Evolutionary conservation across 2,113 vertebrate genomes (phyloP), one percentile per base, ranked within the genome.

Genomic region (Strigops habroptila): DNA sequence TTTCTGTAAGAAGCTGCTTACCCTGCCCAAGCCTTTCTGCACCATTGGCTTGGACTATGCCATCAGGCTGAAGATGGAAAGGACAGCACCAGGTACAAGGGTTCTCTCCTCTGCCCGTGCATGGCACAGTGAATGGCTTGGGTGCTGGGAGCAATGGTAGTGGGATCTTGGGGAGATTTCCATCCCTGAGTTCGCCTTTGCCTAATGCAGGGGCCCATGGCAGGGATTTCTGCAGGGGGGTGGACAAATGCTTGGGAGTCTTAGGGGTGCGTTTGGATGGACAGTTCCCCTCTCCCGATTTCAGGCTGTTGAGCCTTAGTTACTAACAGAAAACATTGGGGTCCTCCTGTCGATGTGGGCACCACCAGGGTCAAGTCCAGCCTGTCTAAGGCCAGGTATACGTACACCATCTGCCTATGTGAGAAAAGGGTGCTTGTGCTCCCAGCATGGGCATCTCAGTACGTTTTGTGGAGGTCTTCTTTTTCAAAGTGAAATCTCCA

Each of bases 21-120:
- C 98, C 4, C 97, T 98, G 90, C 99, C 99, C 7, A 97, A 98
- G 46, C 99, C 99, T 4, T 99, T 99, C 96, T 99, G 99, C 97
- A 98, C 98, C 1, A 93, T 99, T 0, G 99, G 98, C 44, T 97
- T 99, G 95, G 98, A 98, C 95, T 99, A 98, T 23, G 98, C 98
- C 12, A 68, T 94, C 39, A 97, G 97, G 77, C 97, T 99, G 59
- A 99, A 99, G 95, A 96, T 94, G 1, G 99, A 99, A 90, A 97
- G 97, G 12, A 85, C 90, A 5, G 92, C 97, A 59, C 99, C 99
- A 92, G 99, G 99, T 99, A 94, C 6, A 53, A 31, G 12, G 15
- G 9, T 30, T 44, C 18, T 30, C 41, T 13, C 5, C 25, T 53
- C 74, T n/a, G 4, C 14, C 39, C 2, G 0, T 12, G 23, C 52